phyloP scores from a whole-genome alignment of 1,140 invertebrate genomes.

The Coboldia fuscipes region DNA sequence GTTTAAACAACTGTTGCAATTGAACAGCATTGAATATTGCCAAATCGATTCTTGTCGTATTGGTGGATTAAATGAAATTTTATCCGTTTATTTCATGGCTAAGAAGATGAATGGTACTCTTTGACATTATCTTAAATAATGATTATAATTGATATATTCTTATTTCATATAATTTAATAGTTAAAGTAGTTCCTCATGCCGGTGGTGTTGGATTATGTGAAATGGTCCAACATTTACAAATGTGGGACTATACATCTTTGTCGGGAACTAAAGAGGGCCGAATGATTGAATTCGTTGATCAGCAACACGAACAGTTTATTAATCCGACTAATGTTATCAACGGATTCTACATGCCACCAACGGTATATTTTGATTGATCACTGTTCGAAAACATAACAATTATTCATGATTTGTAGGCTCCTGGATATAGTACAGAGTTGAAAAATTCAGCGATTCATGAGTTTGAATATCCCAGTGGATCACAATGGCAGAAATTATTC shows the following conservation, averaged over 20 bases:
- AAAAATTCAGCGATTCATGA: constrained; percentile 36
- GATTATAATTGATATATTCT: not conserved
- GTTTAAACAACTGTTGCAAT: constrained; percentile 78
- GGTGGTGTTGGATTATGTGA: constrained; percentile 83
- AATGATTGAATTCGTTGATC: constrained; percentile 70
- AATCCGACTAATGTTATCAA: constrained; percentile 43
- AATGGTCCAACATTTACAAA: constrained; percentile 79
- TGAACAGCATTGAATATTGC: constrained; percentile 60
- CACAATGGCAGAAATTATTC: constrained; percentile 32
- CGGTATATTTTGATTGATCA: constrained; percentile 22
- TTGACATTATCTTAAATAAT: not conserved
- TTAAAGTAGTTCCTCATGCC: constrained; percentile 82
- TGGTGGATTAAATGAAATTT: constrained; percentile 72
- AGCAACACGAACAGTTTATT: constrained; percentile 72
- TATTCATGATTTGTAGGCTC: constrained; percentile 28
- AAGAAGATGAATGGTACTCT: constrained; percentile 37
- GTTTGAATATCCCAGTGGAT: constrained; percentile 53
- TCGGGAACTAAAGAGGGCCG: constrained; percentile 44
- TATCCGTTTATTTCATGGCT: constrained; percentile 78
- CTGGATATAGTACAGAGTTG: constrained; percentile 65
- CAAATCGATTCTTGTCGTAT: constrained; percentile 78
- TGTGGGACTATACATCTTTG: constrained; percentile 64
- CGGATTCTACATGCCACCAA: constrained; percentile 50
- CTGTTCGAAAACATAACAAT: constrained; percentile 1
- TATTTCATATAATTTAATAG: constrained; percentile 22